Evolutionary conservation across 2,797 vertebrate genomes (phyloP).

Genomic region (Synanceia verrucosa): DNA sequence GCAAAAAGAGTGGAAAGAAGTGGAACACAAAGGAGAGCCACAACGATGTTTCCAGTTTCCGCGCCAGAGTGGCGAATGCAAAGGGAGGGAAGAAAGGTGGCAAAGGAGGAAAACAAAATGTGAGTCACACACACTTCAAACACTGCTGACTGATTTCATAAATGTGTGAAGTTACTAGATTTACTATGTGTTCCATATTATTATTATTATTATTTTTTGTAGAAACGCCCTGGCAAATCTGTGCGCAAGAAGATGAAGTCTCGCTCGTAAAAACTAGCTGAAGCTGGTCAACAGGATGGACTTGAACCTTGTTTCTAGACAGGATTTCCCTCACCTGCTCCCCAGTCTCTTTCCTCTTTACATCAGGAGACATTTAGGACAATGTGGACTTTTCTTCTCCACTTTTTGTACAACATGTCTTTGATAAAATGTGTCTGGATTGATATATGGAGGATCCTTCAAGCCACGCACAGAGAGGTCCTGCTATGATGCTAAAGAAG

Average conservation of each 20-base stretch:
- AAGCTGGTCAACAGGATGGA: constrained; percentile 17
- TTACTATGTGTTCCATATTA: neutral
- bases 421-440: constrained; percentile 12
- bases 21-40: constrained; percentile 96
- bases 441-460: neutral
- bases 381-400: constrained; percentile 1
- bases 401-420: constrained; percentile 2
- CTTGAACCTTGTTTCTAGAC: constrained; percentile 8
- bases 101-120: constrained; percentile 84
- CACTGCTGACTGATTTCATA: neutral
- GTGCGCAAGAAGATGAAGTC: constrained; percentile 91
- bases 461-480: neutral
- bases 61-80: constrained; percentile 86
- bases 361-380: neutral
- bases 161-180: neutral
- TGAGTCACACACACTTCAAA: constrained; percentile 49
- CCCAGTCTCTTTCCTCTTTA: neutral
- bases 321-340: neutral
- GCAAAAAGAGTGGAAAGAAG: constrained; percentile 93
- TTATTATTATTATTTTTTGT: constrained; percentile 56
- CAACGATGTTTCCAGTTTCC: constrained; percentile 92
- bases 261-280: constrained; percentile 60
- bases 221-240: constrained; percentile 96
- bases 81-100: constrained; percentile 83
- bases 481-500: neutral